These are phyloP conservation scores for Leptopilina myrica DNA, from an alignment of 2,888 invertebrate genomes.

Conservation along the genomic window DNA sequence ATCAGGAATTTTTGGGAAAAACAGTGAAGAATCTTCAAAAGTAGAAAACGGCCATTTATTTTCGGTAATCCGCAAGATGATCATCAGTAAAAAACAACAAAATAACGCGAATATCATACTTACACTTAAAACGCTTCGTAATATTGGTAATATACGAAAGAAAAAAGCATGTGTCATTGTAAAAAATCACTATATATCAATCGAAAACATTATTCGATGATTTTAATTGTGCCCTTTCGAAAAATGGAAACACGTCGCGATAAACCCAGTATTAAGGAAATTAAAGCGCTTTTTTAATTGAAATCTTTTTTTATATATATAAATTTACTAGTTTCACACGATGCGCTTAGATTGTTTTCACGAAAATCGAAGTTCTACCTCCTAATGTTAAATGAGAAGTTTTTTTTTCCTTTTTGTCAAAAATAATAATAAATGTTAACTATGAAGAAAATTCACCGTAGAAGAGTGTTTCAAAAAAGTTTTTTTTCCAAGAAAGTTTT, in stretches of 20 bases:
- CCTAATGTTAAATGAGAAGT: not conserved
- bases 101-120: slow-evolving; percentile 64
- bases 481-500: too few species aligned
- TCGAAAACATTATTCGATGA: slow-evolving; percentile 43
- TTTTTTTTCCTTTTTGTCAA: not conserved
- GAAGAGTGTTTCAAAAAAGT: too few species aligned
- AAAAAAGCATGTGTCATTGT: slow-evolving; percentile 30
- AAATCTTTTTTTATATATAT: not conserved
- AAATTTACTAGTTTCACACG: not conserved
- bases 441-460: too few species aligned
- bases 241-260: slow-evolving; percentile 14
- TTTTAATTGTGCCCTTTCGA: slow-evolving; percentile 18
- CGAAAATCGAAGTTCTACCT: not conserved
- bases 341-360: not conserved
- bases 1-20: slow-evolving; percentile 65
- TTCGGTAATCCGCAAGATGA: slow-evolving; percentile 54
- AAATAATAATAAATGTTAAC: not conserved
- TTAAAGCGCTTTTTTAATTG: slow-evolving; percentile 9
- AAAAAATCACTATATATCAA: slow-evolving; percentile 44
- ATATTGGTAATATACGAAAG: slow-evolving; percentile 47
- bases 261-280: not conserved
- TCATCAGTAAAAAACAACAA: slow-evolving; percentile 59
- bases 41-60: slow-evolving; percentile 58
- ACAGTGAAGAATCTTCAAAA: slow-evolving; percentile 63
- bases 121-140: slow-evolving; percentile 54